Evolutionary conservation across 1,140 invertebrate genomes (phyloP), one percentile per base, ranked within the genome.

Genomic region (Asbolus verrucosus): DNA sequence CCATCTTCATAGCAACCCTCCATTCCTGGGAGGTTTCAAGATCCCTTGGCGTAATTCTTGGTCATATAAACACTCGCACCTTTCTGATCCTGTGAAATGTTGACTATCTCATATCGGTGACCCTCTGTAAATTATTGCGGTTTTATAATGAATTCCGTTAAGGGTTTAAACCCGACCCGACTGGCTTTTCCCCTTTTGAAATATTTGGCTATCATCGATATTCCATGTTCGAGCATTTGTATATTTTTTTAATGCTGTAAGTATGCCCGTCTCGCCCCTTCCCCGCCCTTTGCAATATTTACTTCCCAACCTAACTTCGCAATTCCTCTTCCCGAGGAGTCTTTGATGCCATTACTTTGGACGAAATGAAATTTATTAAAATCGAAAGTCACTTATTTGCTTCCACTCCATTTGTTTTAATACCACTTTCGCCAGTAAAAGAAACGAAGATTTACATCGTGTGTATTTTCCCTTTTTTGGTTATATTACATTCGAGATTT

Each of bases 311-410:
- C n/a, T 54, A 54, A 54, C 27, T 50, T 27, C 18, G 11, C 13
- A 21, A n/a, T n/a, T n/a, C n/a, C n/a, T n/a, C n/a, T n/a, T n/a
- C n/a, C n/a, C n/a, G n/a, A n/a, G n/a, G n/a, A n/a, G n/a, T n/a
- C n/a, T n/a, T n/a, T n/a, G n/a, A n/a, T n/a, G n/a, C n/a, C n/a
- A n/a, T n/a, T n/a, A 54, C 46, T 46, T 46, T 46, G 18, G n/a
- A 9, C 41, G 11, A 27, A 54, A 54, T 54, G 11, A 27, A 54
- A 54, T 54, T 54, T 54, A 54, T 54, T 54, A 54, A 54, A 54
- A 27, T 54, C 46, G 21, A 54, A 54, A 30, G 19, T 27, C 46
- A n/a, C 21, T 54, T 54, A 27, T 54, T 54, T 54, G 27, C 46
- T 54, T 54, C 19, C 27, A 21, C 14, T 27, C 21, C 21, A 54